Evolutionary conservation across 2,888 invertebrate genomes (phyloP).

Genomic region (Drosophila mimica): DNA sequence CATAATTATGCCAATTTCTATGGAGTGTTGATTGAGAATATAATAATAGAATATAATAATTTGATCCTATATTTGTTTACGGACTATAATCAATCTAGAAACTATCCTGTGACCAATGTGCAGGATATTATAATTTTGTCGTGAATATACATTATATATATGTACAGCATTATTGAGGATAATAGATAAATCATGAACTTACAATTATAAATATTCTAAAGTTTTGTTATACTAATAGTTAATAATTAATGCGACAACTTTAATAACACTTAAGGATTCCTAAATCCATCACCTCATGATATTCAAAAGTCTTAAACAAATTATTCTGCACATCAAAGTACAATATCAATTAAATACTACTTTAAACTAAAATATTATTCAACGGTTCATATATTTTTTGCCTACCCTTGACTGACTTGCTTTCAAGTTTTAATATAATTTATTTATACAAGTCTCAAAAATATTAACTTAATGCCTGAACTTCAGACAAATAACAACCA

Average conservation of each 20-base stretch:
- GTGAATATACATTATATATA: not conserved
- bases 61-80: not conserved
- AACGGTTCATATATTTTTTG: not conserved
- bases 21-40: not conserved
- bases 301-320: not conserved
- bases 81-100: not conserved
- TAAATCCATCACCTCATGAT: not conserved
- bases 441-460: not conserved
- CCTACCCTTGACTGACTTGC: not conserved
- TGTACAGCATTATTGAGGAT: not conserved
- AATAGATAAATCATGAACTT: not conserved
- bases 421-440: not conserved
- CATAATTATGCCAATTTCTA: not conserved
- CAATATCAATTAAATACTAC: not conserved
- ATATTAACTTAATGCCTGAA: not conserved
- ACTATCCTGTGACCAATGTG: not conserved
- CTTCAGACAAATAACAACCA: constrained; percentile 1
- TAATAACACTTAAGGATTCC: not conserved
- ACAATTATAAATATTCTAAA: not conserved
- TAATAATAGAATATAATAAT: constrained; percentile 2
- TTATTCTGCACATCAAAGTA: not conserved
- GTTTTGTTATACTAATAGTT: not conserved
- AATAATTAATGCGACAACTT: not conserved
- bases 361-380: not conserved
- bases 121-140: not conserved